These are phyloP conservation scores for Rhagium mordax DNA, from an alignment of 2,888 invertebrate species.

Conservation along the genomic window DNA sequence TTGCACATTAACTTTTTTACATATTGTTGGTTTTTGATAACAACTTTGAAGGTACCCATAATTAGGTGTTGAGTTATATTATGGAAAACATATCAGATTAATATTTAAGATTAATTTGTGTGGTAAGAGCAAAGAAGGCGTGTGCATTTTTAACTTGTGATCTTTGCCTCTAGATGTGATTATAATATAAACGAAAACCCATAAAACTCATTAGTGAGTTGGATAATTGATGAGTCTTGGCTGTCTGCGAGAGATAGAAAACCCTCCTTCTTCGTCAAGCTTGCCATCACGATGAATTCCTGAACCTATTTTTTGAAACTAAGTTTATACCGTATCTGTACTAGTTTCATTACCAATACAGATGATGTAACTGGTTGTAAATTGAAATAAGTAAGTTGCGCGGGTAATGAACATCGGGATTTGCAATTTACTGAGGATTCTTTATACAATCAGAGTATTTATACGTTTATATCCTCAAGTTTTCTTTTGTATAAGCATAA, in stretches of 20 bases:
- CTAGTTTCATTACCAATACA: constrained; percentile 13
- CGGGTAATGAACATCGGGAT: background rate
- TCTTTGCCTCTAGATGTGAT: constrained; percentile 39
- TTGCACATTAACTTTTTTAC: no score
- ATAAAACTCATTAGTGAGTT: constrained; percentile 64
- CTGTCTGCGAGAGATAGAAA: constrained; percentile 35
- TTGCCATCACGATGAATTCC: constrained; percentile 8
- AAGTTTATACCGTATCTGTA: background rate
- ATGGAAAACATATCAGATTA: background rate
- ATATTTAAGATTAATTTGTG: constrained; percentile 32
- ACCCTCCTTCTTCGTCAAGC: constrained; percentile 21
- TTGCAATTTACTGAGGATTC: background rate
- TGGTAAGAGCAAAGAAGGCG: constrained; percentile 31
- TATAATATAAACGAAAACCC: constrained; percentile 61
- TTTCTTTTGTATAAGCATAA: no score
- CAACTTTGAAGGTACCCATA: background rate
- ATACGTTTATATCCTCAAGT: no score
- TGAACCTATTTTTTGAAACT: constrained; percentile 17
- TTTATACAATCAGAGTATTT: background rate
- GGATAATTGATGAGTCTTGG: constrained; percentile 62
- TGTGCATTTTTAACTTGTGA: constrained; percentile 18
- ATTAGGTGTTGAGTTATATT: background rate
- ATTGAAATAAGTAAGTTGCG: background rate
- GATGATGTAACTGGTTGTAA: background rate
- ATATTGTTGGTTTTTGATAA: background rate